Base-by-base conservation (phyloP, 2,888 invertebrate species). In the Patella ulyssiponensis region DNA sequence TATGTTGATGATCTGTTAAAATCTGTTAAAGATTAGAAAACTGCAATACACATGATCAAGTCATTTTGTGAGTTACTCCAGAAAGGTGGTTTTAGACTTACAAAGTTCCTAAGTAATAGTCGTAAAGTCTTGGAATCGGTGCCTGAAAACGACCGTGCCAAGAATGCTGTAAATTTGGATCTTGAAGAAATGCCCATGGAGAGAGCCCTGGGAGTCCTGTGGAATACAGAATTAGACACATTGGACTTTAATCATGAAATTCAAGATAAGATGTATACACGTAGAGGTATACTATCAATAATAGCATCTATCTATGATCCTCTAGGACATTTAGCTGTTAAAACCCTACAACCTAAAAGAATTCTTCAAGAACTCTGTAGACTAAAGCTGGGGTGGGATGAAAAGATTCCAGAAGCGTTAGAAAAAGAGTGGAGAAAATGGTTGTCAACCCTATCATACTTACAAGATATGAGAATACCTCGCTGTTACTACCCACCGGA, bases 241-340 rank as follows among this genome's bases (percentile, higher is more conserved):
- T 58, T 58, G 15, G 69, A 53, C 33, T 69, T 69, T 71, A 71
- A 75, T 3, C 20, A 69, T 33, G 17, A 52, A 15, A 12, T 69
- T 20, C 17, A 69, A 71, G 70, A 75, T 51, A 44, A 53, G 14
- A 69, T 69, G 53, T 12, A 23, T 17, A 76, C 77, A 9, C 11
- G 53, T n/a, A 11, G 77, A 56, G 77, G 75, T 33, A 15, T 77
- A n/a, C 53, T 77, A 17, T 69, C 52, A 44, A 20, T 52, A 15
- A n/a, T 33, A 15, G 64, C 69, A 23, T 71, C 72, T 15, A 64
- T 78, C 7, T 78, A 77, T 56, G 77, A 75, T 69, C 75, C 77
- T 14, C 51, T 76, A 17, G 77, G 77, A 14, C 76, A 77, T 44
- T 69, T 71, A 2, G 23, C 27, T 17, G 76, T 75, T n/a, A 20